phyloP scores from a whole-genome alignment of 2,797 vertebrate species.

The Onychomys arenicola region DNA sequence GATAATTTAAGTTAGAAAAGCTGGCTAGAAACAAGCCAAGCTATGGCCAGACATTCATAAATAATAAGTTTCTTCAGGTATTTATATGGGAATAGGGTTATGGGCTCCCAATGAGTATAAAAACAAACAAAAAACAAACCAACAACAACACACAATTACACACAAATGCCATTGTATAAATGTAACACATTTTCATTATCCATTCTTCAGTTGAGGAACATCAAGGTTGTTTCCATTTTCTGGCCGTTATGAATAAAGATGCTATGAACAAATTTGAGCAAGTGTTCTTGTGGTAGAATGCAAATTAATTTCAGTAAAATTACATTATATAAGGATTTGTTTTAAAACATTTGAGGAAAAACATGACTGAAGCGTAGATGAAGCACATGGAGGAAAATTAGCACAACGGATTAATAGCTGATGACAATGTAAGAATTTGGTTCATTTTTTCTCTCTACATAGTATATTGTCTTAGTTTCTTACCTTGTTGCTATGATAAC shows the following conservation, averaged over 20 bases:
- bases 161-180: not conserved
- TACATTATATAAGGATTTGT: not conserved
- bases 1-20: not conserved
- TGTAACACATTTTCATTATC: not conserved
- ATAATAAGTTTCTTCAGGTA: not conserved
- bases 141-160: not conserved
- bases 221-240: not conserved
- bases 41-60: not conserved
- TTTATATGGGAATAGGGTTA: not conserved
- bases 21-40: not conserved
- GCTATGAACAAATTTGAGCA: not conserved
- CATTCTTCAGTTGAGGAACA: not conserved
- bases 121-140: not conserved
- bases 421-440: not conserved
- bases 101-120: not conserved
- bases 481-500: not conserved
- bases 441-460: not conserved
- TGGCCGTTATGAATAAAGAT: not conserved
- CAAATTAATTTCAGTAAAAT: not conserved
- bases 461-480: not conserved
- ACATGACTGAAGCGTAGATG: not conserved
- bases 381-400: not conserved
- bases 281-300: not conserved
- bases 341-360: slow-evolving; percentile 6
- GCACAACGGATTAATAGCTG: not conserved